Percentiles rank a stretch among this genome's conserved stretches.
phyloP scores from a whole-genome alignment of 2,888 invertebrate species.

The Dimorphilus gyrociliatus region DNA sequence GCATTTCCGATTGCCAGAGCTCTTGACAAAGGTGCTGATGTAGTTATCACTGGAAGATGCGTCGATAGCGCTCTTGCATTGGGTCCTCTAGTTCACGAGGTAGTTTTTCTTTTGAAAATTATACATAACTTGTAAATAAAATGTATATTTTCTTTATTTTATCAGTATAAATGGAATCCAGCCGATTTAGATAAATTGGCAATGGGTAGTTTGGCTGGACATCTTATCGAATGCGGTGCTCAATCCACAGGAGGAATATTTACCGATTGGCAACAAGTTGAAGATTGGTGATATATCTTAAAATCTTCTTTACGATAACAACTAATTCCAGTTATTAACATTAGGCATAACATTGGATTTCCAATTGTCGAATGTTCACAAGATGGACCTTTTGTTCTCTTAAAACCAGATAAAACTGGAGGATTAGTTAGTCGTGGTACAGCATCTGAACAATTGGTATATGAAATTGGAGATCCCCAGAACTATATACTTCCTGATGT shows the following conservation, averaged over 20 bases:
- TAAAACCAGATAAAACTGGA: conserved; percentile 40
- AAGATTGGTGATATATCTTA: conserved; percentile 39
- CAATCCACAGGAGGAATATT: conserved; percentile 42
- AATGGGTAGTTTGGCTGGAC: conserved; percentile 41
- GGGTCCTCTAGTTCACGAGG: conserved; percentile 38
- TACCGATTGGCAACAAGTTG: conserved; percentile 40
- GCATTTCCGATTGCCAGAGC: conserved; percentile 39
- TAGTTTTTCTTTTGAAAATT: too few species aligned
- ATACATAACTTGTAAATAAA: too few species aligned
- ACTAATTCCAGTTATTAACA: too few species aligned
- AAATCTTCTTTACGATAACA: too few species aligned
- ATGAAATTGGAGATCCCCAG: conserved; percentile 40
- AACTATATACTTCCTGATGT: conserved; percentile 41
- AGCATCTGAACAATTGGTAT: conserved; percentile 40
- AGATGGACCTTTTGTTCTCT: conserved; percentile 36
- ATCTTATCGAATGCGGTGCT: conserved; percentile 43
- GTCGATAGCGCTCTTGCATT: conserved; percentile 41
- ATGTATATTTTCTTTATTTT: too few species aligned
- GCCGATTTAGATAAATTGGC: too few species aligned
- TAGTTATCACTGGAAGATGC: conserved; percentile 42
- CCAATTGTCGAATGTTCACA: conserved; percentile 39
- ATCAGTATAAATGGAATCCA: too few species aligned
- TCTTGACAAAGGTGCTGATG: conserved; percentile 40
- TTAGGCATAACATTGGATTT: conserved; percentile 40
- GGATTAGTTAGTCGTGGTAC: conserved; percentile 38